Evolutionary conservation across 2,113 vertebrate genomes (phyloP), one percentile per base, ranked within the genome.

Genomic region (Petromus typicus): DNA sequence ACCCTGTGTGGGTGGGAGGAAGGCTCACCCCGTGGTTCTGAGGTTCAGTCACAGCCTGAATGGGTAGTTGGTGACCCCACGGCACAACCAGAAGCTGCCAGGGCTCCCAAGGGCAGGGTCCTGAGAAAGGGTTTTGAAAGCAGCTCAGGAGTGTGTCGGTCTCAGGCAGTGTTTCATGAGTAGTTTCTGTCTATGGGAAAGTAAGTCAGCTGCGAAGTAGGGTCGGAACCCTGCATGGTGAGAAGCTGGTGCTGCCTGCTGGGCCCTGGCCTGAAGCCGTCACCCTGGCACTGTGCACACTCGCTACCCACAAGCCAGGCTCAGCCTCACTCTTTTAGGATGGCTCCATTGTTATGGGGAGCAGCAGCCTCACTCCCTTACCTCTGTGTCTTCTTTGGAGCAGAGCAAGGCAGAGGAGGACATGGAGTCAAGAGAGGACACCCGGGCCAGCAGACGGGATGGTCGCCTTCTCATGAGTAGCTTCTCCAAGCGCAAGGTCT

Each of bases 401-500:
- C 96, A 99, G 99, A 98, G 89, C 69, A 99, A 99, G 97, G 97
- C 97, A 0, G 99, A 99, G 22, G 99, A 99, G 8, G 99, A 99
- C 0, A 90, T 81, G 0, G 99, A 99, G 90, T 98, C 98, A 0
- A 99, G 98, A 9, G 99, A 99, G 20, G 99, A 99, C 5, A 92
- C 98, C 0, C 97, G 98, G 45, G 90, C 94, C 95, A 98, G 98
- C 97, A 99, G 99, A 73, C 98, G 98, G 3, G 98, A 98, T 1
- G 97, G 98, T 87, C 97, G 99, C 25, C 99, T 98, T 0, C 98
- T 99, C 86, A 98, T 99, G 97, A 99, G 99, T 61, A 99, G 98
- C 90, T 99, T 99, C 94, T 99, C 99, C 75, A 99, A 99, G 95
- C 99, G 98, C 96, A 99, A 99, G 99, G 99, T 99, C 57, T 61